Evolutionary conservation across 2,797 vertebrate genomes (phyloP).

Genomic region (Danio tinwini): DNA sequence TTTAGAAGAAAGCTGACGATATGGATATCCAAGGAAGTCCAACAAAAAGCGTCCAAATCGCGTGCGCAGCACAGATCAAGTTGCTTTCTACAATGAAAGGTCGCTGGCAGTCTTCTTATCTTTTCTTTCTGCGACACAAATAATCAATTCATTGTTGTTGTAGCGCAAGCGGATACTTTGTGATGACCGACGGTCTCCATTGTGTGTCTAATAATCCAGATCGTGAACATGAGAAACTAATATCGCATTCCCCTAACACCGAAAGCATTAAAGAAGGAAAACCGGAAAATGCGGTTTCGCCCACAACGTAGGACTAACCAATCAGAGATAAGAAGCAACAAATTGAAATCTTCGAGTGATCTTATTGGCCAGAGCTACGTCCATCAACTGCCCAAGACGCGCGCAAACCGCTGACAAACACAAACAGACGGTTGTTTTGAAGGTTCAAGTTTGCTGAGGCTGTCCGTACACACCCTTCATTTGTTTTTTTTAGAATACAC

Average conservation of each 20-base stretch:
- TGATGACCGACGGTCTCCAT: slow-evolving; percentile 42
- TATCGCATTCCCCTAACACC: slow-evolving; percentile 9
- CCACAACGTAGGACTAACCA: slow-evolving; percentile 63
- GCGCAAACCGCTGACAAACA: slow-evolving; percentile 21
- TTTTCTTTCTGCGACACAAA: not conserved
- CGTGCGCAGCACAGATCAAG: slow-evolving; percentile 21
- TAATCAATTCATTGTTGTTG: not conserved
- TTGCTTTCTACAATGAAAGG: slow-evolving; percentile 28
- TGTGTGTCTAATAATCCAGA: slow-evolving; percentile 49
- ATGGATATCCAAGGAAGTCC: not conserved
- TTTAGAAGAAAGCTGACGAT: not conserved
- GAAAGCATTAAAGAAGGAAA: slow-evolving; percentile 71
- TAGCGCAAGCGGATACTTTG: not conserved
- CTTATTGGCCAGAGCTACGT: slow-evolving; percentile 69
- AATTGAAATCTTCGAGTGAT: slow-evolving; percentile 64
- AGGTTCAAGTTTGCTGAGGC: not conserved
- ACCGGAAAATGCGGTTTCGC: slow-evolving; percentile 76
- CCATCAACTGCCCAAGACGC: slow-evolving; percentile 50
- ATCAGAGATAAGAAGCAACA: slow-evolving; percentile 55
- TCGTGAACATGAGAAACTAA: slow-evolving; percentile 9
- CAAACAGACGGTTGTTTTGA: slow-evolving; percentile 31
- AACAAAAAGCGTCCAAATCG: slow-evolving; percentile 35
- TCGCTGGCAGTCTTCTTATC: not conserved
- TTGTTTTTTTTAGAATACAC: not conserved
- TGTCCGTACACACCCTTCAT: not conserved